Conservation (phyloP, 2,113 vertebrate genomes). For the Halcyon malimbica region DNA sequence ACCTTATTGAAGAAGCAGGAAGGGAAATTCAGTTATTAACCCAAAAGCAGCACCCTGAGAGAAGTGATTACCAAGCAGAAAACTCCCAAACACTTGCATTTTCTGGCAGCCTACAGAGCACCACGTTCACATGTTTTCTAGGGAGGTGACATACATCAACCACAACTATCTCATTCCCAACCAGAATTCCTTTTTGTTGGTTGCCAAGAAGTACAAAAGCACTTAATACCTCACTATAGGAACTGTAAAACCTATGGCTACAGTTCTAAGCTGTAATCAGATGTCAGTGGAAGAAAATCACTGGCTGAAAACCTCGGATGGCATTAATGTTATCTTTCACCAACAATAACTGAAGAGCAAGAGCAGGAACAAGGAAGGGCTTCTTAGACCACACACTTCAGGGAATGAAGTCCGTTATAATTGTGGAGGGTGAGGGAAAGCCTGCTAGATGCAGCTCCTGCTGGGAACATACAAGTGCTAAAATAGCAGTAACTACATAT, state of each 20-base stretch:
- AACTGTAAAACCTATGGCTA: neutral
- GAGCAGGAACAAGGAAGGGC: neutral
- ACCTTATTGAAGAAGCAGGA: slow-evolving; percentile 62
- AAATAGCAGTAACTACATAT: neutral
- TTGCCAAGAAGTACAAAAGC: neutral
- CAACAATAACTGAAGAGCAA: neutral
- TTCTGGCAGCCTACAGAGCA: neutral
- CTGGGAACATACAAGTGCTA: neutral
- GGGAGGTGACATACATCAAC: neutral
- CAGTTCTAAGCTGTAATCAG: neutral
- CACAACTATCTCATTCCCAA: neutral
- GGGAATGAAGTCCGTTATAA: neutral
- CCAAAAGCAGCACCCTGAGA: neutral
- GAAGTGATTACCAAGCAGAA: neutral
- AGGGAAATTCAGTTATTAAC: slow-evolving; percentile 49
- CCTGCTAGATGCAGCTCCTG: neutral
- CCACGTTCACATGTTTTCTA: neutral
- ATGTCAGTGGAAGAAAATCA: neutral
- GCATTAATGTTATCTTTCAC: neutral
- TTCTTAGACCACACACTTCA: neutral
- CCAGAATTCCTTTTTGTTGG: neutral
- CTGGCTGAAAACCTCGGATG: neutral
- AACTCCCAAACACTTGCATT: neutral
- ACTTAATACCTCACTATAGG: neutral
- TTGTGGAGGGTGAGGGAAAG: neutral